Conservation (phyloP, 2,797 vertebrate species). For the Halcyon leucocephala region DNA sequence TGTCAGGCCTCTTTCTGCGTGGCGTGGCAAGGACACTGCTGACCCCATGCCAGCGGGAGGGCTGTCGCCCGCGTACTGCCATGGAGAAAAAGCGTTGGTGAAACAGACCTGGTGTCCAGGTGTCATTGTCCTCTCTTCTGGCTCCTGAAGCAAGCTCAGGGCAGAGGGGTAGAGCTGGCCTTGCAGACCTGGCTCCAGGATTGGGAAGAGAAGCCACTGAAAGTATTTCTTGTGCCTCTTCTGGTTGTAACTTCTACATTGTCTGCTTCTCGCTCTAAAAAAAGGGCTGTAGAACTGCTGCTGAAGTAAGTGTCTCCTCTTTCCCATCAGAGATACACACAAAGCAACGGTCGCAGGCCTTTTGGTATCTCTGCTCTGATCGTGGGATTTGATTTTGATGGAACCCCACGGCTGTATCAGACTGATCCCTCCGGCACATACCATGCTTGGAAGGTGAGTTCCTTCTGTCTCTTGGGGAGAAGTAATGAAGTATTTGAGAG, state of each 20-base stretch:
- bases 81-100: fast-evolving
- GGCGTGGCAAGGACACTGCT: neutral
- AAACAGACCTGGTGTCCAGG: neutral
- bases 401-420: conserved; percentile 87
- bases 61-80: neutral
- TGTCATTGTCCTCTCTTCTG: neutral
- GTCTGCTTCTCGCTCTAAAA: neutral
- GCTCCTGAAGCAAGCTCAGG: neutral
- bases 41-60: neutral
- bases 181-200: neutral
- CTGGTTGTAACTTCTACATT: neutral
- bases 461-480: neutral
- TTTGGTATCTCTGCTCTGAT: conserved; percentile 89
- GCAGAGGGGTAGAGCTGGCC: neutral
- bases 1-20: neutral
- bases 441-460: conserved; percentile 88
- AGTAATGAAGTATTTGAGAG: neutral
- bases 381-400: conserved; percentile 88
- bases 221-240: neutral
- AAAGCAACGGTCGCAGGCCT: conserved; percentile 87
- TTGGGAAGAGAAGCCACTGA: neutral
- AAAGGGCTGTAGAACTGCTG: too few relatives aligned
- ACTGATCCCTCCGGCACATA: conserved; percentile 89
- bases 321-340: conserved; percentile 83
- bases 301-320: neutral